These are phyloP conservation scores for Pipistrellus kuhlii DNA, from an alignment of 2,797 vertebrate species.

Conservation along the genomic window DNA sequence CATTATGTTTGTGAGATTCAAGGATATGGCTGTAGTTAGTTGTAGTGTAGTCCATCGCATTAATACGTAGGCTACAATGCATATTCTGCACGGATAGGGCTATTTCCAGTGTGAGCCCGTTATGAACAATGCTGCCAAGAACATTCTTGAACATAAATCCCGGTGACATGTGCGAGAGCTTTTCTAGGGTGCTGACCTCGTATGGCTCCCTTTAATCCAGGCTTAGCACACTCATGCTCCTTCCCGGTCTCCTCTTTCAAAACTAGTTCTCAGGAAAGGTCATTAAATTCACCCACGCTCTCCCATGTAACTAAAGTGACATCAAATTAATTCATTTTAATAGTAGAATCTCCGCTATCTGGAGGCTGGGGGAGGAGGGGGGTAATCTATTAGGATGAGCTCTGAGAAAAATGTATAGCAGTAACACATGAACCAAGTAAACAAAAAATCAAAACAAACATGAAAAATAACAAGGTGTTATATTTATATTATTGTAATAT, in stretches of 20 bases:
- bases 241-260: conserved; percentile 60
- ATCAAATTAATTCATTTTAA: conserved; percentile 35
- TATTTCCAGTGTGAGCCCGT: conserved; percentile 48
- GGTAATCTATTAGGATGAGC: not conserved
- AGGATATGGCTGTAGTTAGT: not conserved
- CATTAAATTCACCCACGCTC: conserved; percentile 35
- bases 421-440: conserved; percentile 5
- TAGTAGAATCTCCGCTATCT: conserved; percentile 9
- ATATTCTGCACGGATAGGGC: not conserved
- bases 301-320: not conserved
- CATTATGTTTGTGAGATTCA: not conserved
- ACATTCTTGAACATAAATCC: conserved; percentile 44
- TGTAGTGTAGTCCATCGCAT: not conserved
- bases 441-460: not conserved
- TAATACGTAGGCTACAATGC: not conserved
- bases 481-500: not conserved
- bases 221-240: not conserved
- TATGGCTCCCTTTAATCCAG: conserved; percentile 28
- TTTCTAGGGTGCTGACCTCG: conserved; percentile 44
- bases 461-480: not conserved
- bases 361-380: not conserved
- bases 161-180: conserved; percentile 29
- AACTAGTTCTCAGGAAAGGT: conserved; percentile 54
- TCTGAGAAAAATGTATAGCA: not conserved
- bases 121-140: conserved; percentile 57